Evolutionary conservation across 2,888 invertebrate species (phyloP), one percentile per base, ranked within the genome.

Genomic region (Megalurothrips usitatus): DNA sequence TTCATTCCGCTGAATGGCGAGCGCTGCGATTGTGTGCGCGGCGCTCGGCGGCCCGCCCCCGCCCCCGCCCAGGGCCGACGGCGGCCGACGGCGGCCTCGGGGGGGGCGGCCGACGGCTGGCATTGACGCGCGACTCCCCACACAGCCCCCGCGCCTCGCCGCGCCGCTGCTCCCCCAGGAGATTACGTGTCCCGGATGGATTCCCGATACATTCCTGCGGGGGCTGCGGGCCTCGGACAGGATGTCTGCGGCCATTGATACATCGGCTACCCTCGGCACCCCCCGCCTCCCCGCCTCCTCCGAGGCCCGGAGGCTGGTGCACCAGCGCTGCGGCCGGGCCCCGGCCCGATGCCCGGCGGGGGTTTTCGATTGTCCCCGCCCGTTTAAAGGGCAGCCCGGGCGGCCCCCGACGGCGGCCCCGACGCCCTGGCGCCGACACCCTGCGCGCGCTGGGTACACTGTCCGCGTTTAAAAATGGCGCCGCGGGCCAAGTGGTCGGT

Each of bases 241-340:
- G 58, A 58, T 58, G 58, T 58, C 58, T 58, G n/a, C n/a, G 58
- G 58, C 14, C 58, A 58, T 58, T 58, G 58, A 58, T 58, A 58
- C 58, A 58, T 58, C 58, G 58, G 14, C 14, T 58, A 6, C 58
- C 58, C 58, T 19, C 52, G 14, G 52, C 3, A 2, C 6, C 6
- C 3, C 34, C 6, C 6, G 34, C 3, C 34, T 43, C 34, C 34
- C 34, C 34, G 34, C 34, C 34, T 43, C 34, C 34, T 43, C 34
- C 34, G 34, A 4, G 34, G 19, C 58, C 58, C 58, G 58, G 58
- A 58, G 58, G 14, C 58, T n/a, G n/a, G n/a, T n/a, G n/a, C n/a
- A n/a, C n/a, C n/a, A n/a, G n/a, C n/a, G n/a, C n/a, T n/a, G n/a
- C 19, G 58, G 58, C 11, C 34, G 58, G 0, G 19, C 14, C 58